phyloP scores from a whole-genome alignment of 2,888 invertebrate genomes.

The Acanthosepion pharaonis region DNA sequence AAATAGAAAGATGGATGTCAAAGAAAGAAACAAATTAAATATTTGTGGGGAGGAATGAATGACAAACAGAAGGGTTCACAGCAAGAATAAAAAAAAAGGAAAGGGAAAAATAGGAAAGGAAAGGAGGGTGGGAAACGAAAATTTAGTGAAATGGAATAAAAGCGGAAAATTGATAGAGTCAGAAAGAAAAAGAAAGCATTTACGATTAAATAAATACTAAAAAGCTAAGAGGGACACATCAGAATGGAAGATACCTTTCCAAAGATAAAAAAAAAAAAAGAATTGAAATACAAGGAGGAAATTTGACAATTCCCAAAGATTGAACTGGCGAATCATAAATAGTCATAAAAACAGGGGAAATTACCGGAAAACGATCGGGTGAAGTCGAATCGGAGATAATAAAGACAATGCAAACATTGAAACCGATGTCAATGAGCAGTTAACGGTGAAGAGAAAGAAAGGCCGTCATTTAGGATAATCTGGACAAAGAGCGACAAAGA shows the following conservation, averaged over 20 bases:
- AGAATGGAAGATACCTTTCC: neutral
- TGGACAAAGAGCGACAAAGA: neutral
- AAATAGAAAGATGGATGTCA: neutral
- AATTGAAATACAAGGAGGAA: neutral
- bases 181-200: neutral
- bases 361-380: slow-evolving; percentile 8
- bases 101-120: neutral
- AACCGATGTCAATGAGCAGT: neutral
- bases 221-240: neutral
- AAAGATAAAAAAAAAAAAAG: neutral
- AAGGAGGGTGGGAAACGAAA: neutral
- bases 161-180: neutral
- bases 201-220: neutral
- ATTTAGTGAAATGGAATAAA: neutral
- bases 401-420: slow-evolving; percentile 1
- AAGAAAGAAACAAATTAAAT: neutral
- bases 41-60: neutral
- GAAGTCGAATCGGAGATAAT: neutral
- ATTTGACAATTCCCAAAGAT: slow-evolving; percentile 33
- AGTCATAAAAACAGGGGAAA: neutral
- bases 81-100: neutral
- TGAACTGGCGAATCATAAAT: neutral
- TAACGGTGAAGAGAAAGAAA: neutral
- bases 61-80: neutral
- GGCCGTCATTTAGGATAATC: slow-evolving; percentile 6